Evolutionary conservation across 2,113 vertebrate species (phyloP), one percentile per base, ranked within the genome.

Genomic region (Peromyscus maniculatus): DNA sequence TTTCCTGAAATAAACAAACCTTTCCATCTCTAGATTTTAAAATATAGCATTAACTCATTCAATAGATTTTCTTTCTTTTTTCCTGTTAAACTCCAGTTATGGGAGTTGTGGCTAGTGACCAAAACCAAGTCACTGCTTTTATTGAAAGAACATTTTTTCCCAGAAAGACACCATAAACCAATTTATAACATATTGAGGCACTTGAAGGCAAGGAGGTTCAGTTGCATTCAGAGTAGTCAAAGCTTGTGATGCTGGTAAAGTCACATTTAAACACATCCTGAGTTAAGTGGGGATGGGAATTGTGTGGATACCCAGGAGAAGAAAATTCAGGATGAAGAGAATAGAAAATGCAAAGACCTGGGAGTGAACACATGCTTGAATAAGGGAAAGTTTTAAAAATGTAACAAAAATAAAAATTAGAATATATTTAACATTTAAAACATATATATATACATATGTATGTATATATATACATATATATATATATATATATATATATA

Each of bases 1-100:
- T 87, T 55, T 93, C 67, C n/a, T 93, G 75, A 90, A 69, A 77
- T 15, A 75, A 88, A 90, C 78, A 52, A 55, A 59, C 64, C 5
- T 74, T 92, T 75, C 75, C 9, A 62, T 62, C 22, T 93, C 15
- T 80, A 9, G 39, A 59, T 84, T 84, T 52, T 72, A 87, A 43
- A 39, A 59, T 72, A 4, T 71, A 28, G 89, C 16, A 43, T 55
- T 93, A 67, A 72, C 71, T 86, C 21, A 84, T 80, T 87, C 17
- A 49, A 3, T 43, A 93, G 64, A 13, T 84, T 49, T 33, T 49
- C 67, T 46, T 26, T 46, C 67, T 12, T 84, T 84, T 10, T 66
- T 84, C 31, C 80, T 67, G 11, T 39, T 57, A 13, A 57, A 49
- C 31, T 36, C 59, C 49, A 93, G 2, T 75, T 86, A 15, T 67